These are phyloP conservation scores for Rhinichthys osculus DNA, from an alignment of 2,797 vertebrate species.

Conservation along the genomic window DNA sequence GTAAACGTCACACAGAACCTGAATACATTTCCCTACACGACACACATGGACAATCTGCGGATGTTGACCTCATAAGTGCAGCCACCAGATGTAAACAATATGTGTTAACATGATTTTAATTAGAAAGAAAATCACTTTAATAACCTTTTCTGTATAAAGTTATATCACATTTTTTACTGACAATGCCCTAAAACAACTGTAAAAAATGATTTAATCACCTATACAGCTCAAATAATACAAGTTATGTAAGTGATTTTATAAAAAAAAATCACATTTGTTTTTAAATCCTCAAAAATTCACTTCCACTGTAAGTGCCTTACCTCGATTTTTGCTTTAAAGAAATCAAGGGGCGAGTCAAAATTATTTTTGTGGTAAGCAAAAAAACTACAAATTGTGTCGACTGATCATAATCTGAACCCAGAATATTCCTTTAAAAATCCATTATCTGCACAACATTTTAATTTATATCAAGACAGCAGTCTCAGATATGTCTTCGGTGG, in stretches of 20 bases:
- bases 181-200: neutral
- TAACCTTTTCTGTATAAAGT: neutral
- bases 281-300: neutral
- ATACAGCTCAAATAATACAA: too few species aligned
- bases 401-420: neutral
- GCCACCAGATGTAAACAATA: neutral
- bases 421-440: neutral
- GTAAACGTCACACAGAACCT: neutral
- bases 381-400: neutral
- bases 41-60: slow-evolving; percentile 31
- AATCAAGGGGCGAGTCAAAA: neutral
- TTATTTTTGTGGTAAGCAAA: neutral
- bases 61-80: neutral
- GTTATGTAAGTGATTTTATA: neutral
- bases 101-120: neutral
- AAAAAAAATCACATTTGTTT: neutral
- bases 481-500: neutral
- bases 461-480: neutral
- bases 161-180: neutral
- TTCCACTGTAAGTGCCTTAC: neutral
- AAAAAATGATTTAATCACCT: neutral
- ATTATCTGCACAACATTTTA: neutral
- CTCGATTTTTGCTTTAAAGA: neutral
- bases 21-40: neutral
- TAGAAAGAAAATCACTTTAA: neutral